These are phyloP conservation scores for Drosophila flavopinicola DNA, from an alignment of 2,888 invertebrate genomes.

Conservation along the genomic window DNA sequence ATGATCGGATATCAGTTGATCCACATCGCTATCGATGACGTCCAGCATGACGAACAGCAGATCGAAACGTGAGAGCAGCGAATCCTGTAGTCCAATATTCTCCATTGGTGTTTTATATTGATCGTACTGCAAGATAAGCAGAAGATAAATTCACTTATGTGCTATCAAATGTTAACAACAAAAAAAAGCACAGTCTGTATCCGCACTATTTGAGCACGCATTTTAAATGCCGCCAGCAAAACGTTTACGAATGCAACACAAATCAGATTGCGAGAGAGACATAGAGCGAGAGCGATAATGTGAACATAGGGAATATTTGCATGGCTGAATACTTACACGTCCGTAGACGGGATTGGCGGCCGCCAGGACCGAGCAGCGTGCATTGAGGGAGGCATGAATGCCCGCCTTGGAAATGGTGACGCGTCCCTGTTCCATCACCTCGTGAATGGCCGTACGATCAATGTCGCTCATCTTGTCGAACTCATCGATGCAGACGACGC, in stretches of 20 bases:
- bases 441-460: constrained; percentile 99
- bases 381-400: constrained; percentile 98
- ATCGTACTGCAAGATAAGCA: constrained; percentile 92
- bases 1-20: constrained; percentile 97
- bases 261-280: no score
- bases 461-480: constrained; percentile 99
- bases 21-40: constrained; percentile 94
- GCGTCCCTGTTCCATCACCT: constrained; percentile 99
- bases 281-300: no score
- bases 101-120: constrained; percentile 99
- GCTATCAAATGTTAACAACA: no score
- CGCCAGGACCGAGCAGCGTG: constrained; percentile 98
- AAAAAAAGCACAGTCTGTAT: no score
- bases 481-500: constrained; percentile 97
- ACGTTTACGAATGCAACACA: no score
- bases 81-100: constrained; percentile 99
- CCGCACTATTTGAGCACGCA: no score
- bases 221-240: no score
- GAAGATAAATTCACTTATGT: neutral
- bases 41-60: constrained; percentile 98
- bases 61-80: constrained; percentile 98
- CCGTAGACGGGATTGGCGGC: constrained; percentile 99
- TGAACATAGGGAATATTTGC: neutral
- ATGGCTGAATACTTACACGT: constrained; percentile 86
- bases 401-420: constrained; percentile 99